A percentile compares a stretch with the other conserved stretches of the same genome.
phyloP scores from a whole-genome alignment of 2,888 invertebrate genomes.

The Capitulum mitella region DNA sequence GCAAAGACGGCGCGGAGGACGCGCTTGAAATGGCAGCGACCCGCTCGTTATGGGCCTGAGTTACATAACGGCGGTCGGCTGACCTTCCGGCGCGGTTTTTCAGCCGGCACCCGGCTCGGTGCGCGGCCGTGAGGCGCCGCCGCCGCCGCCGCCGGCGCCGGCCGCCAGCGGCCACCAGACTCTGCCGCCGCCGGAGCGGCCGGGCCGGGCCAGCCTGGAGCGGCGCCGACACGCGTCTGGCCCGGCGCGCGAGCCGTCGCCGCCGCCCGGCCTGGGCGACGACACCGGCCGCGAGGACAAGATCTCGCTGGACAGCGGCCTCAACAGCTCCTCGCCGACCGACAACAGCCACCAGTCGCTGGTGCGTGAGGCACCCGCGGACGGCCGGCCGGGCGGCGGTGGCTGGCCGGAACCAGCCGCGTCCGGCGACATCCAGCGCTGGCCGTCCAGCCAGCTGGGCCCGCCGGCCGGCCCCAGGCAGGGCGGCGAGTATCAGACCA shows the following conservation, averaged over 20 bases:
- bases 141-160: conserved; percentile 1
- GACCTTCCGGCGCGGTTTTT: conserved; percentile 42
- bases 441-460: not conserved
- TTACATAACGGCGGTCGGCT: too few relatives aligned
- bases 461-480: not conserved
- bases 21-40: too few relatives aligned
- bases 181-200: not conserved
- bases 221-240: conserved; percentile 3
- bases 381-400: too few relatives aligned
- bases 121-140: conserved; percentile 13
- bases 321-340: conserved; percentile 36
- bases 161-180: conserved; percentile 22
- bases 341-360: conserved; percentile 43
- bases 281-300: not conserved
- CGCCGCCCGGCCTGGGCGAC: not conserved
- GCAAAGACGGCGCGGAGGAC: too few relatives aligned
- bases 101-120: conserved; percentile 35
- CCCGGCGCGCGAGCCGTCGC: not conserved
- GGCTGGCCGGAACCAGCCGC: conserved; percentile 37
- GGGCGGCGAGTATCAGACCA: not conserved
- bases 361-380: conserved; percentile 35
- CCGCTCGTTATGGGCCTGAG: too few relatives aligned
- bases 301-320: conserved; percentile 23
- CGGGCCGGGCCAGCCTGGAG: not conserved
- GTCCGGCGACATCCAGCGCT: not conserved